These are phyloP conservation scores for Eupithecia exiguata DNA, from an alignment of 2,888 invertebrate species.

Conservation along the genomic window DNA sequence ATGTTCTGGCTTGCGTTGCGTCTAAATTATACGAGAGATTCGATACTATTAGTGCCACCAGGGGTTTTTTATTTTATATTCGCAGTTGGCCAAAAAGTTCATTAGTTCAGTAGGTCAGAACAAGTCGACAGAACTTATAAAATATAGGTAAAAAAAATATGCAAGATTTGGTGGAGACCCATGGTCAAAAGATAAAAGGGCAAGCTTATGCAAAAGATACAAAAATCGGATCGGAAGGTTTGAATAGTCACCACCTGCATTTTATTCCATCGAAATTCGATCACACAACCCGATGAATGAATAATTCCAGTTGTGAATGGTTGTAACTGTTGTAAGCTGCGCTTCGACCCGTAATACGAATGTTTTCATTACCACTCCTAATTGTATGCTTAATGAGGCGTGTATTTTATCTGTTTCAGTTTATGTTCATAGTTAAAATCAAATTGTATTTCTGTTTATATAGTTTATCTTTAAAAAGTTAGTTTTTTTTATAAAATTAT, in stretches of 20 bases:
- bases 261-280: constrained; percentile 38
- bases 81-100: background rate
- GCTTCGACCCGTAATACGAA: background rate
- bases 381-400: constrained; percentile 8
- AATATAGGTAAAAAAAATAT: background rate
- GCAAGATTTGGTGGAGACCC: background rate
- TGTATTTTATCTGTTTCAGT: background rate
- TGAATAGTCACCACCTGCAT: constrained; percentile 14
- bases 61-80: background rate
- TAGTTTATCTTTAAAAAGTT: background rate
- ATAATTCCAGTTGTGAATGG: constrained; percentile 30
- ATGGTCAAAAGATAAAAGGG: background rate
- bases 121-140: background rate
- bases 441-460: background rate
- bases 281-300: constrained; percentile 41
- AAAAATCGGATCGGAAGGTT: constrained; percentile 9
- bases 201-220: background rate
- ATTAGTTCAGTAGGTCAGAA: background rate
- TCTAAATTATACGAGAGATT: background rate
- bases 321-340: constrained; percentile 18
- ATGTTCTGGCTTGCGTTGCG: too few relatives aligned
- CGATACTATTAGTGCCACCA: background rate
- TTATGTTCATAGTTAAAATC: background rate
- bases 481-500: background rate
- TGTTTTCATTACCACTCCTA: constrained; percentile 15